phyloP scores from a whole-genome alignment of 2,113 vertebrate species.

The Paedocypris sp. region DNA sequence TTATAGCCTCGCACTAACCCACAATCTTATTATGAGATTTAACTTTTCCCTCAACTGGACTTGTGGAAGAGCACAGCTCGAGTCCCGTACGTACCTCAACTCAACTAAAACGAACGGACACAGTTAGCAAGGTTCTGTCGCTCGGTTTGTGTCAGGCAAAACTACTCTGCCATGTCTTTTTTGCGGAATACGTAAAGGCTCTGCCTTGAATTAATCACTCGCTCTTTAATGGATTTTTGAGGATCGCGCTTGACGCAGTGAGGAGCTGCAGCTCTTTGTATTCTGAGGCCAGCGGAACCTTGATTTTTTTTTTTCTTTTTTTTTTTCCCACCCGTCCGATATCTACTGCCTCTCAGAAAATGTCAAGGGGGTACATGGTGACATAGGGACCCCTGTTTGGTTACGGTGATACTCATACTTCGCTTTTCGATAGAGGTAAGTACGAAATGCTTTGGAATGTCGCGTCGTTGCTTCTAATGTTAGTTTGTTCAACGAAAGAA shows the following conservation, averaged over 20 bases:
- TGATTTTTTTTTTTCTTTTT: constrained; percentile 54
- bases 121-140: constrained; percentile 54
- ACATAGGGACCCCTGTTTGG: constrained; percentile 45
- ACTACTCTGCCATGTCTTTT: constrained; percentile 35
- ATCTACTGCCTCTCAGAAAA: constrained; percentile 39
- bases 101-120: constrained; percentile 46
- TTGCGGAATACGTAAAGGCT: constrained; percentile 50
- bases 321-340: constrained; percentile 20
- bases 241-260: constrained; percentile 71
- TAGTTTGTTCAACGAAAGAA: background rate
- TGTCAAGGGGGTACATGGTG: constrained; percentile 47
- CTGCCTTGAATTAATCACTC: constrained; percentile 57
- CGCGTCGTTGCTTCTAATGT: constrained; percentile 2
- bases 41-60: constrained; percentile 57
- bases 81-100: constrained; percentile 22
- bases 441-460: constrained; percentile 16
- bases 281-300: constrained; percentile 50
- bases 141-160: constrained; percentile 45
- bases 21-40: constrained; percentile 68
- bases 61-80: constrained; percentile 49
- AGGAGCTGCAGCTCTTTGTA: constrained; percentile 63
- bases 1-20: constrained; percentile 53
- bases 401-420: constrained; percentile 37
- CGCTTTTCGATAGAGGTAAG: constrained; percentile 56
- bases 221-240: constrained; percentile 55